Evolutionary conservation across 2,888 invertebrate species (phyloP).

Genomic region (Yponomeuta evonymella): DNA sequence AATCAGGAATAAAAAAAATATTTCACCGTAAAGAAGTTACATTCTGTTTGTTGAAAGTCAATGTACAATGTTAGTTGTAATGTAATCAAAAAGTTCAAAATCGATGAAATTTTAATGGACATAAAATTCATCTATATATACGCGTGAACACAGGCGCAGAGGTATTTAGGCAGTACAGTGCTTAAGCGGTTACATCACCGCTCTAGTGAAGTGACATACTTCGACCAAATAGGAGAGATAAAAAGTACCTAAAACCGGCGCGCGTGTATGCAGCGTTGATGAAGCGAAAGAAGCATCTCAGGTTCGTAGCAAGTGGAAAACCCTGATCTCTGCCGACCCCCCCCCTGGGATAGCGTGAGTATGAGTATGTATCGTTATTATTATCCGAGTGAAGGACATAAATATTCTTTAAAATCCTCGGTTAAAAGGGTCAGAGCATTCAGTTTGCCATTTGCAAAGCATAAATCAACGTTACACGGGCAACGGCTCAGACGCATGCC

Average conservation of each 20-base stretch:
- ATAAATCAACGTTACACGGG: constrained; percentile 63
- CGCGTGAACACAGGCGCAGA: no score
- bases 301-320: background rate
- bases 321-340: background rate
- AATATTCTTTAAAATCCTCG: no score
- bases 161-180: no score
- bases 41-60: no score
- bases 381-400: background rate
- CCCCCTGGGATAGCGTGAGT: background rate
- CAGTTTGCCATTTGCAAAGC: constrained; percentile 31
- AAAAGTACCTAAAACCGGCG: no score
- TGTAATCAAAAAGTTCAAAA: no score
- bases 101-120: no score
- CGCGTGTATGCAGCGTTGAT: background rate
- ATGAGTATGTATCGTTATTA: background rate
- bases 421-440: constrained; percentile 9
- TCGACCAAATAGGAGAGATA: background rate
- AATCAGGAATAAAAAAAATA: no score
- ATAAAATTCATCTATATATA: no score
- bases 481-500: constrained; percentile 49
- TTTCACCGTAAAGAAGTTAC: no score
- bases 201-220: background rate
- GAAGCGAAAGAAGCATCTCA: background rate
- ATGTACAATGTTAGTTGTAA: no score
- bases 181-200: no score